phyloP scores from a whole-genome alignment of 2,888 invertebrate genomes.

The Pandemis cinnamomeana region DNA sequence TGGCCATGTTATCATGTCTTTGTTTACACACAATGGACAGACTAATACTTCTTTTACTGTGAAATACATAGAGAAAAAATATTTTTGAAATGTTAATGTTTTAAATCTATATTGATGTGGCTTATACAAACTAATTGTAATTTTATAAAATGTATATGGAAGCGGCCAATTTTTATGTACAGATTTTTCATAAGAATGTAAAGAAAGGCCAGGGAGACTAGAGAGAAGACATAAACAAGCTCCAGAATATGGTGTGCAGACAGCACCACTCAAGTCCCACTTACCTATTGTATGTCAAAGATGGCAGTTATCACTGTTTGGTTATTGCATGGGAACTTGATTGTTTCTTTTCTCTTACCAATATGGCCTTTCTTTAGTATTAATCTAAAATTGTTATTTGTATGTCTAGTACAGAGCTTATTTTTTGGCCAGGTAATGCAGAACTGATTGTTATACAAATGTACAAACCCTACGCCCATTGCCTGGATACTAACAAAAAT shows the following conservation, averaged over 20 bases:
- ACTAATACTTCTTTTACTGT: neutral
- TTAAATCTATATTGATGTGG: slow-evolving; percentile 43
- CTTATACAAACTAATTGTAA: slow-evolving; percentile 48
- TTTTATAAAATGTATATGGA: slow-evolving; percentile 49
- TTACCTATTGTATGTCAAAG: neutral
- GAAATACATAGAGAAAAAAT: slow-evolving; percentile 1
- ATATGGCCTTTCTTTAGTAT: slow-evolving; percentile 46
- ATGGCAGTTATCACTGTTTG: too few relatives aligned
- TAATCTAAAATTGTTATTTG: slow-evolving; percentile 48
- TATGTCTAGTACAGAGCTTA: slow-evolving; percentile 56
- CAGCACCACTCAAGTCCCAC: neutral
- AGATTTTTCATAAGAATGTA: slow-evolving; percentile 56
- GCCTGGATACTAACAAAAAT: slow-evolving; percentile 41
- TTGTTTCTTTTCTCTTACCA: neutral
- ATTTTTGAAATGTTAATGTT: slow-evolving; percentile 32
- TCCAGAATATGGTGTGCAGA: neutral
- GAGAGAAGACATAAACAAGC: neutral
- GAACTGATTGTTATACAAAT: slow-evolving; percentile 49
- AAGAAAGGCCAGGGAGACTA: neutral
- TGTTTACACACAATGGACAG: neutral
- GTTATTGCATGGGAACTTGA: neutral
- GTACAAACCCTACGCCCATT: slow-evolving; percentile 45
- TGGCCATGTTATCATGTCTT: slow-evolving; percentile 14
- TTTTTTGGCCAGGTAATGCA: slow-evolving; percentile 47
- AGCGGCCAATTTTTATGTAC: slow-evolving; percentile 59